Percentiles rank a stretch among this genome's conserved stretches.
Conservation (phyloP, 2,113 vertebrate genomes). For the Pelusios castaneus region DNA sequence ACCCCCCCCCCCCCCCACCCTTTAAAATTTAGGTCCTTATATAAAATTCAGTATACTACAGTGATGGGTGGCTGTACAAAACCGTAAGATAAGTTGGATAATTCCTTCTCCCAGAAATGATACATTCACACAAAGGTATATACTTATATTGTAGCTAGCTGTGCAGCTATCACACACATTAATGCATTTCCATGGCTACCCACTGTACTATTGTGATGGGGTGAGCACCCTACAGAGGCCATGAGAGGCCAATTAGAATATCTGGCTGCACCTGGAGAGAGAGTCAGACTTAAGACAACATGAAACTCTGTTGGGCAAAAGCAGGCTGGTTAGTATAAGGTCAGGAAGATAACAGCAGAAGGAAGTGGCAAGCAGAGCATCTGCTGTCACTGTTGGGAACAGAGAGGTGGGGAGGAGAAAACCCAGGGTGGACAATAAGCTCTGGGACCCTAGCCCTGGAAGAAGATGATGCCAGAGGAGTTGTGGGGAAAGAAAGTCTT, state of each 20-base stretch:
- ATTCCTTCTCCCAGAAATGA: background rate
- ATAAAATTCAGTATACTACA: background rate
- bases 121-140: background rate
- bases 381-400: too few relatives aligned
- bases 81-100: background rate
- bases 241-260: background rate
- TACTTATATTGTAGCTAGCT: background rate
- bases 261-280: background rate
- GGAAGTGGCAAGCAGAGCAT: too few relatives aligned
- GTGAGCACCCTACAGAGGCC: background rate
- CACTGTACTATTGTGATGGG: background rate
- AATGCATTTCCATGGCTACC: background rate
- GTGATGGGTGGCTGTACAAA: background rate
- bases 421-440: too few relatives aligned
- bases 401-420: too few relatives aligned
- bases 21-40: accelerated
- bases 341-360: background rate
- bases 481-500: too few relatives aligned
- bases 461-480: too few relatives aligned
- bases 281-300: background rate
- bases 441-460: too few relatives aligned
- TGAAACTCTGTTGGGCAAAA: background rate
- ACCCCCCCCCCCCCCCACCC: too few relatives aligned
- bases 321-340: background rate
- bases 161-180: background rate